Evolutionary conservation across 2,797 vertebrate species (phyloP).

Genomic region (Erethizon dorsatum): DNA sequence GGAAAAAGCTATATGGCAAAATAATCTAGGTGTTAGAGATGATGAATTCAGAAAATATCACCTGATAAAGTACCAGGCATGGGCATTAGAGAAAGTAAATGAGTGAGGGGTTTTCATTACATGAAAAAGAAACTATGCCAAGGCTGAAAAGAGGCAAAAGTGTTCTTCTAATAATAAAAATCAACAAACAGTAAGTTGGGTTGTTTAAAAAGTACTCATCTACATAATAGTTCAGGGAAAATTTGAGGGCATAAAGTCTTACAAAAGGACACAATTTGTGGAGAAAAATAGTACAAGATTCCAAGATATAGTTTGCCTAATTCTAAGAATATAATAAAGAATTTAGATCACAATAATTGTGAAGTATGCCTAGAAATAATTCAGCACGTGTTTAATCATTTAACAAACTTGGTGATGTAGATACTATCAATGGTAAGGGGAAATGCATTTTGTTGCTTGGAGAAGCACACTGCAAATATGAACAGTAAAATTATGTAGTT

Average conservation of each 20-base stretch:
- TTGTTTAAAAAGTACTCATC: neutral
- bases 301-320: neutral
- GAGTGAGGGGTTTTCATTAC: neutral
- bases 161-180: neutral
- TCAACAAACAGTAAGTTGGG: neutral
- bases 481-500: neutral
- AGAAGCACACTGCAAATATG: neutral
- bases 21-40: neutral
- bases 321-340: neutral
- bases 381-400: neutral
- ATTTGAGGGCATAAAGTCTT: neutral
- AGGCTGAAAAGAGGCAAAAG: neutral
- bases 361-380: neutral
- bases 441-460: neutral
- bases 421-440: neutral
- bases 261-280: neutral
- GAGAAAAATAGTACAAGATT: neutral
- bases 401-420: neutral
- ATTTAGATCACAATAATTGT: neutral
- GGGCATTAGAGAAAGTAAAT: neutral
- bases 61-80: neutral
- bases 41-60: neutral
- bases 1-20: neutral
- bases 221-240: neutral
- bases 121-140: neutral